Percentiles rank a stretch among this genome's conserved stretches.
These are phyloP conservation scores for Labeo calbasu DNA, from an alignment of 2,797 vertebrate genomes.

Conservation along the genomic window DNA sequence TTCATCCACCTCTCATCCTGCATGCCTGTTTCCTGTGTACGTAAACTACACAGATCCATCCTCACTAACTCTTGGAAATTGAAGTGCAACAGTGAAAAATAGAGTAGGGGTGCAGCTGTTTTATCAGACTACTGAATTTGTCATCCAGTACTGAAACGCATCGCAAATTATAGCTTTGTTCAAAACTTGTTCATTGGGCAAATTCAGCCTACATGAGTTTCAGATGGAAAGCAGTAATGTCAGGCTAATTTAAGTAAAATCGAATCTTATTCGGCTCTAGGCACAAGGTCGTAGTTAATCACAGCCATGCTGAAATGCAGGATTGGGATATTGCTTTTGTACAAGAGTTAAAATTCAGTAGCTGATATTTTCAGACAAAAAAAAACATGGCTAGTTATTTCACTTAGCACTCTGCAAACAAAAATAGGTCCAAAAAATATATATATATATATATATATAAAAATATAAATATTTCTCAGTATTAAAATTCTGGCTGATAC, in stretches of 20 bases:
- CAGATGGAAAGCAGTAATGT: background rate
- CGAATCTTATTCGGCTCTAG: background rate
- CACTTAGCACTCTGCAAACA: background rate
- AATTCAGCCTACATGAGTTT: background rate
- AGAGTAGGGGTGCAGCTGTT: background rate
- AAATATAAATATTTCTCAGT: no score
- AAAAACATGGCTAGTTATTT: background rate
- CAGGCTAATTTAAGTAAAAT: constrained; percentile 7
- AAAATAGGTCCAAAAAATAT: background rate
- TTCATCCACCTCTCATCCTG: constrained; percentile 36
- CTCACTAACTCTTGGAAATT: constrained; percentile 29
- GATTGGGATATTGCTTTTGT: background rate
- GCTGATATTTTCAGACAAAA: background rate
- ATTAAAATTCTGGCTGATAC: background rate
- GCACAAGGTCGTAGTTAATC: background rate
- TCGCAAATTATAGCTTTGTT: background rate
- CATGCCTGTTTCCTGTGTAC: constrained; percentile 30
- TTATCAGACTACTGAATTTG: background rate
- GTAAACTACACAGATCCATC: constrained; percentile 22
- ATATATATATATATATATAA: no score
- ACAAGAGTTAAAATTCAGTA: background rate
- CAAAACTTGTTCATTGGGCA: background rate
- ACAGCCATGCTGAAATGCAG: background rate
- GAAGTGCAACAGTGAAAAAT: constrained; percentile 2
- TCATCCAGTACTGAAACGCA: background rate